Base-by-base conservation (phyloP, 1,140 invertebrate species). In the Palaemon carinicauda region DNA sequence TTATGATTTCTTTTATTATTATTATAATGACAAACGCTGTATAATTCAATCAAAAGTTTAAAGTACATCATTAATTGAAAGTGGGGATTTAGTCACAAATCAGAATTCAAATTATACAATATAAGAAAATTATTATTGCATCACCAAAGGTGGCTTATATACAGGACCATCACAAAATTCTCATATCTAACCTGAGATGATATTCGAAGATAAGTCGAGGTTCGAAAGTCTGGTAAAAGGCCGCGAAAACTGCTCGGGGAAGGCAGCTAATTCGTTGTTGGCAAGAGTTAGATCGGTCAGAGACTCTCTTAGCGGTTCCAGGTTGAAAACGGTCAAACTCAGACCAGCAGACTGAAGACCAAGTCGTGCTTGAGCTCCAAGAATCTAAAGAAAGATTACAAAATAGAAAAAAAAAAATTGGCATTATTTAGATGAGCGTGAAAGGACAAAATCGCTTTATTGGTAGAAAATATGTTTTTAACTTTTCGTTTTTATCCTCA, bases 141-240 rank as follows among this genome's bases (percentile, higher is more conserved):
- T n/a, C n/a, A n/a, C n/a, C n/a, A n/a, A n/a, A n/a, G n/a, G n/a
- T n/a, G n/a, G n/a, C n/a, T n/a, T n/a, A n/a, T n/a, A n/a, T n/a
- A n/a, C n/a, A n/a, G n/a, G n/a, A n/a, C n/a, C n/a, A n/a, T n/a
- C n/a, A n/a, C n/a, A n/a, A n/a, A n/a, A n/a, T n/a, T n/a, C n/a
- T n/a, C n/a, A n/a, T 21, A 69, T 27, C 80, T 74, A 14, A 82
- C 80, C 52, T 31, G 65, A 74, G 15, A 82, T 82, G 19, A 29
- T 24, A 29, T 82, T 82, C 56, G n/a, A 71, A 5, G 80, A 73
- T 7, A 82, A n/a, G 50, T 82, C 69, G 9, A 82, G 69, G 29
- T n/a, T 69, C 19, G 41, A 31, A 17, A 82, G 80, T 15, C 33
- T 27, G 50, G 50, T 29, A 41, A 74, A 74, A 27, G 77, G 27